phyloP scores from a whole-genome alignment of 2,888 invertebrate genomes.

The Ischnus inquisitorius region DNA sequence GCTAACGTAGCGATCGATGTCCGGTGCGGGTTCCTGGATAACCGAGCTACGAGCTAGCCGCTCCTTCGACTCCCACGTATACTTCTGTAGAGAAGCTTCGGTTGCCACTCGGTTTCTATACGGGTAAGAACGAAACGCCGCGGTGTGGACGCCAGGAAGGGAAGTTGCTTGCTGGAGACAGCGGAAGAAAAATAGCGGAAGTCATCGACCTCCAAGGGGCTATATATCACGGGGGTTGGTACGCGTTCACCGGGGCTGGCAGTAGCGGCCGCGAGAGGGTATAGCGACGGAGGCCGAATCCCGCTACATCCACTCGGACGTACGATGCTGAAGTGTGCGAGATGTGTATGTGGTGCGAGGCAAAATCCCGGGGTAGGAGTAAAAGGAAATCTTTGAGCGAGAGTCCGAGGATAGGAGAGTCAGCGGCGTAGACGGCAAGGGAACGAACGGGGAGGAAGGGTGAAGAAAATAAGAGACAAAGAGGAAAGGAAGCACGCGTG shows the following conservation, averaged over 20 bases:
- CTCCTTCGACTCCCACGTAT: conserved; percentile 63
- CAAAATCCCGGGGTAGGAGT: conserved; percentile 47
- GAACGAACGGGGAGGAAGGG: conserved; percentile 35
- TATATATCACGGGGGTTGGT: conserved; percentile 86
- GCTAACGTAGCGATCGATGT: conserved; percentile 65
- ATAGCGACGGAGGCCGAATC: conserved; percentile 27
- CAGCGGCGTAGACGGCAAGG: conserved; percentile 53
- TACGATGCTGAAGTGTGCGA: conserved; percentile 33
- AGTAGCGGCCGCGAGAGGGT: conserved; percentile 21
- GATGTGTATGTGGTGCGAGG: conserved; percentile 24
- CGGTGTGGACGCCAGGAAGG: conserved; percentile 78
- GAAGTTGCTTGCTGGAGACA: conserved; percentile 87
- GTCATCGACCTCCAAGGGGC: conserved; percentile 88
- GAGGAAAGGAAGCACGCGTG: conserved; percentile 43
- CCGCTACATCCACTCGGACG: conserved; percentile 46
- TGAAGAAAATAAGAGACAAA: conserved; percentile 58
- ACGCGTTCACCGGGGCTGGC: conserved; percentile 73
- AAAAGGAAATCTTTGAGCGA: conserved; percentile 39
- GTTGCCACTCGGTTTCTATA: conserved; percentile 31
- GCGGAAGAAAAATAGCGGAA: conserved; percentile 88
- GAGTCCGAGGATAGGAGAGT: conserved; percentile 59
- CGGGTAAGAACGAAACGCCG: conserved; percentile 77
- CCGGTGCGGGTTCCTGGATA: conserved; percentile 65
- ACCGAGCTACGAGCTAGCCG: conserved; percentile 58
- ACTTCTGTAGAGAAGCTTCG: conserved; percentile 43